Base-by-base conservation (phyloP, 2,888 invertebrate species). In the Campoletis raptor region DNA sequence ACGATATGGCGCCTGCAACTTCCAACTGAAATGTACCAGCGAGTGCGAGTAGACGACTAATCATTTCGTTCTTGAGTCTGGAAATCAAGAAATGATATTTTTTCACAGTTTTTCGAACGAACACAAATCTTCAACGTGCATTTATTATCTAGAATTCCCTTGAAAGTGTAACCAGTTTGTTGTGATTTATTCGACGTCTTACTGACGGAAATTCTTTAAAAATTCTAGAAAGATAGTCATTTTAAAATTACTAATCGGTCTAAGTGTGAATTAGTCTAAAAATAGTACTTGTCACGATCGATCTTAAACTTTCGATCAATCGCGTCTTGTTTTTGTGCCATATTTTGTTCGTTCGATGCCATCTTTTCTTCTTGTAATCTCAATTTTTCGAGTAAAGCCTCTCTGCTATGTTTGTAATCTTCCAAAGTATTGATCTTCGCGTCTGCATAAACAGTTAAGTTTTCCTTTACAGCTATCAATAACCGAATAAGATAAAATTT, bases 21-120 rank as follows among this genome's bases (percentile, higher is more conserved):
- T 93, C 90, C 6, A 82, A 45, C 77, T 93, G 92, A 85, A 92
- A 93, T 15, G 87, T 83, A 69, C 84, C 87, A 21, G 92, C 90
- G 73, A 90, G 80, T 48, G 89, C 83, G 21, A 92, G 88, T 37
- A 93, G 88, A 54, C 87, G 88, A 30, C 81, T 85, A 74, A 92
- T 91, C 86, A 92, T 90, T 85, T 93, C 92, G 61, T 91, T 90
- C 61, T 90, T 92, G 18, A 93, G 87, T 88, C 94, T 94, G 70
- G 76, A 72, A 9, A 57, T 36, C n/a, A 74, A 40, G 67, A 45
- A 15, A 30, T 61, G 5, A 15, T 54, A 0, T 21, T 54, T 61
- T 57, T 57, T 6, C 0, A 61, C 12, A 30, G 15, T 61, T n/a
- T 52, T 52, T 52, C 48, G 15, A n/a, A 10, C 18, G 10, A n/a